Evolutionary conservation across 2,113 vertebrate species (phyloP).

Genomic region (Suncus etruscus): DNA sequence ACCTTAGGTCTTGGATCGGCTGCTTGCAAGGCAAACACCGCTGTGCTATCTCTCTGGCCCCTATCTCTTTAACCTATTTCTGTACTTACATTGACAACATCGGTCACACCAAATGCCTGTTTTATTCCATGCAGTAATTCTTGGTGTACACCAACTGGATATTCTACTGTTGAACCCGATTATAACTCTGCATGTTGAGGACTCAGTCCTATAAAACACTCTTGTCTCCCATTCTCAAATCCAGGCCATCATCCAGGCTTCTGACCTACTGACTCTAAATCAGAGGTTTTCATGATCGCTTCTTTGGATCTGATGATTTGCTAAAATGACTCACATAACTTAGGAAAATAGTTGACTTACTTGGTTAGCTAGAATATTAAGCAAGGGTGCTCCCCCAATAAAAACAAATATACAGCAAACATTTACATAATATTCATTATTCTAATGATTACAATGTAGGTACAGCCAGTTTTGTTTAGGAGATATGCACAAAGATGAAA

Average conservation of each 20-base stretch:
- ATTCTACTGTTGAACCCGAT: background rate
- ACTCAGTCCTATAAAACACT: background rate
- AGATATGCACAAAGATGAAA: background rate
- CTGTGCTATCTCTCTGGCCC: too few species aligned
- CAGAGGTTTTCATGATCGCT: background rate
- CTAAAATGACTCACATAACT: background rate
- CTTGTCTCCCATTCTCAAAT: background rate
- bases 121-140: background rate
- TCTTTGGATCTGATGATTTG: background rate
- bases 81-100: background rate
- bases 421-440: background rate
- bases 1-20: too few species aligned
- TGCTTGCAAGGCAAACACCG: too few species aligned
- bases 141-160: background rate
- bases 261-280: background rate
- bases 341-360: constrained; percentile 26
- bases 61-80: too few species aligned
- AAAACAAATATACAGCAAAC: too few species aligned
- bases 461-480: background rate
- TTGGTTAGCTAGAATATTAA: background rate
- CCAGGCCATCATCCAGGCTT: background rate
- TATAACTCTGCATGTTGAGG: background rate
- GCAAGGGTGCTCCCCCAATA: too few species aligned
- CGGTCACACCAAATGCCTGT: background rate
- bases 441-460: background rate